Percentiles rank a stretch among this genome's conserved stretches.
Evolutionary conservation across 1,140 invertebrate genomes (phyloP).

Genomic region (Drosophila leontia): DNA sequence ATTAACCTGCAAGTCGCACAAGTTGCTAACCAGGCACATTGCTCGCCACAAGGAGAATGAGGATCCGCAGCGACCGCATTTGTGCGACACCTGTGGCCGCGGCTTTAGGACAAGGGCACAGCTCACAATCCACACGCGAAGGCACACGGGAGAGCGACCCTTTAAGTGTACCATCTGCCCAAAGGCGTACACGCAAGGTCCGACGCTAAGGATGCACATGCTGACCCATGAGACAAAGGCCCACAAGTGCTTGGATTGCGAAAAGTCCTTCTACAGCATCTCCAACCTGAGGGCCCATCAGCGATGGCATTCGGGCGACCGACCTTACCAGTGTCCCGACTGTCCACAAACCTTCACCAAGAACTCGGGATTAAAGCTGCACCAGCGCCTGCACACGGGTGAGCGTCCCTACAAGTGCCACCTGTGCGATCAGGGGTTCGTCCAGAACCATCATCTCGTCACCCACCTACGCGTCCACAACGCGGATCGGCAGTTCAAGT

Average conservation of each 20-base stretch:
- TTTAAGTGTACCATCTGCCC: slow-evolving; percentile 32
- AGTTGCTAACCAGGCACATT: slow-evolving; percentile 22
- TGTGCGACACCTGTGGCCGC: slow-evolving; percentile 43
- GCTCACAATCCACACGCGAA: slow-evolving; percentile 25
- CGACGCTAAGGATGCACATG: slow-evolving; percentile 32
- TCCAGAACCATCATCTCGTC: slow-evolving; percentile 39
- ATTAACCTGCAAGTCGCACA: slow-evolving; percentile 20
- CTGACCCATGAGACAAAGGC: slow-evolving; percentile 33
- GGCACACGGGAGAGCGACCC: slow-evolving; percentile 47
- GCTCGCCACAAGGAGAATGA: slow-evolving; percentile 5
- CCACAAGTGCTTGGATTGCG: slow-evolving; percentile 31
- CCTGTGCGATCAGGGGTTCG: slow-evolving; percentile 30
- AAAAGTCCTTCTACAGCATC: slow-evolving; percentile 26
- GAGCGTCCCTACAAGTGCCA: slow-evolving; percentile 40
- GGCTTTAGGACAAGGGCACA: slow-evolving; percentile 31
- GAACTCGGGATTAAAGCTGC: slow-evolving; percentile 37
- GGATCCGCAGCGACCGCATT: slow-evolving; percentile 23
- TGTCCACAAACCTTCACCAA: slow-evolving; percentile 35
- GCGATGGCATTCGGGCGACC: slow-evolving; percentile 29
- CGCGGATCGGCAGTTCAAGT: slow-evolving; percentile 43
- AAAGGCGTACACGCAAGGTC: slow-evolving; percentile 30
- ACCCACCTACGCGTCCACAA: slow-evolving; percentile 45
- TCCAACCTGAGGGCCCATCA: slow-evolving; percentile 26
- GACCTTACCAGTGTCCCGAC: slow-evolving; percentile 31
- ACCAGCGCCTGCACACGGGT: slow-evolving; percentile 35